phyloP scores from a whole-genome alignment of 2,888 invertebrate genomes.

The Stomorhina lunata region DNA sequence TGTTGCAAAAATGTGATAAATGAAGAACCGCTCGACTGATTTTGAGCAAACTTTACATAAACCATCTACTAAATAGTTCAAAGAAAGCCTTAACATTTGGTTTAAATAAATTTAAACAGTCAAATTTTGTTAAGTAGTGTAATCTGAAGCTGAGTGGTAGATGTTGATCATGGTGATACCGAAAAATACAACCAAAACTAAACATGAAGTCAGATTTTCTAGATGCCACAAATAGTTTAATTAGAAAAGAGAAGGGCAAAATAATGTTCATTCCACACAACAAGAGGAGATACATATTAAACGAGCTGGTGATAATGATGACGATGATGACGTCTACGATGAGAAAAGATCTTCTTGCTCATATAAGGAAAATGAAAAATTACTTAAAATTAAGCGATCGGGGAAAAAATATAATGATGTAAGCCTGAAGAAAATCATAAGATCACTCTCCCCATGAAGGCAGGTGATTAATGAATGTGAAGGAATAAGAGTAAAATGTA shows the following conservation, averaged over 20 bases:
- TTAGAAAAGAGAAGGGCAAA: constrained; percentile 57
- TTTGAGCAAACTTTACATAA: too few species aligned
- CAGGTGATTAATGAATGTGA: too few species aligned
- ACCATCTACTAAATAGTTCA: too few species aligned
- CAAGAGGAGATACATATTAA: neutral
- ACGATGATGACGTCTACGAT: constrained; percentile 29
- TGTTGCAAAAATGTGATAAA: too few species aligned
- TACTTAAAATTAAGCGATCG: neutral
- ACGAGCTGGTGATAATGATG: constrained; percentile 18
- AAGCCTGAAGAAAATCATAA: neutral
- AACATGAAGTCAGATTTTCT: constrained; percentile 61
- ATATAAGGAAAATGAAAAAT: constrained; percentile 21
- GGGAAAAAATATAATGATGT: neutral
- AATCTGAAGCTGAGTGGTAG: too few species aligned
- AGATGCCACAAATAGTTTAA: constrained; percentile 68
- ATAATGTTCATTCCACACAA: neutral
- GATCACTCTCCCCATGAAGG: too few species aligned
- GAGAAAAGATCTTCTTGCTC: neutral
- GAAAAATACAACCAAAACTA: neutral
- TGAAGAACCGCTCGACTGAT: too few species aligned
- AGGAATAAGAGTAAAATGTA: too few species aligned
- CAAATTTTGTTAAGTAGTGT: too few species aligned
- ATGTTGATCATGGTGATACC: constrained; percentile 28
- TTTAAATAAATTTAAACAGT: too few species aligned
- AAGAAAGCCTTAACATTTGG: too few species aligned